phyloP scores from a whole-genome alignment of 2,797 vertebrate genomes.

The Clarias platycephalus region DNA sequence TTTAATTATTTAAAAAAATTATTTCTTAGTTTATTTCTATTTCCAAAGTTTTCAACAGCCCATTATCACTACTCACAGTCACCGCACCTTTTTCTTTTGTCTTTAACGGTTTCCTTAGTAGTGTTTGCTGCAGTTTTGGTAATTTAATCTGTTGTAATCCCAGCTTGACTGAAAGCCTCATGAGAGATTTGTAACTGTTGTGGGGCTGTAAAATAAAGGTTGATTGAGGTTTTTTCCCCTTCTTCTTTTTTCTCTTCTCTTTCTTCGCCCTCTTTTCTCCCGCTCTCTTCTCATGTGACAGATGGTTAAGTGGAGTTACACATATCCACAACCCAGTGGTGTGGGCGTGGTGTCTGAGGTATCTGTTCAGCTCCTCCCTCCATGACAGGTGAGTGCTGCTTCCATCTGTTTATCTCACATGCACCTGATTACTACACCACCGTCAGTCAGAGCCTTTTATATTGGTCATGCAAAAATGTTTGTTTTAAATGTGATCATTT shows the following conservation, averaged over 20 bases:
- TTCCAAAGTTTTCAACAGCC: not conserved
- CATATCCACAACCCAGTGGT: slow-evolving; percentile 85
- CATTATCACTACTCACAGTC: not conserved
- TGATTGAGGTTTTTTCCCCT: not conserved
- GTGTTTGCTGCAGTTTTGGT: not conserved
- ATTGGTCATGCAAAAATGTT: no score
- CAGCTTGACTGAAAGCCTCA: not conserved
- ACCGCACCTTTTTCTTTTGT: not conserved
- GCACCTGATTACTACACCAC: not conserved
- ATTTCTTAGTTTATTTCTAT: no score
- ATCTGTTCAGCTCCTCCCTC: slow-evolving; percentile 83
- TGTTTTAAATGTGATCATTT: not conserved
- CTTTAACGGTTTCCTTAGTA: not conserved
- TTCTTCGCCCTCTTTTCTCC: slow-evolving; percentile 23
- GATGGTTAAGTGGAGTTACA: slow-evolving; percentile 89
- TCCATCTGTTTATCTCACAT: slow-evolving; percentile 32
- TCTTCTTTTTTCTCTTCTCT: not conserved
- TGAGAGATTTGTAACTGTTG: slow-evolving; percentile 23
- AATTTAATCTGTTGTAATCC: slow-evolving; percentile 20
- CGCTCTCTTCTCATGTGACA: slow-evolving; percentile 62
- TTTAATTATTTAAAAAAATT: no score
- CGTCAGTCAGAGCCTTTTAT: no score
- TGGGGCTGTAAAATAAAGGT: not conserved
- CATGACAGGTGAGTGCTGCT: slow-evolving; percentile 81
- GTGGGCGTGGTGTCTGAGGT: slow-evolving; percentile 87